Base-by-base conservation (phyloP, 2,888 invertebrate genomes). In the Chloromyia formosa region DNA sequence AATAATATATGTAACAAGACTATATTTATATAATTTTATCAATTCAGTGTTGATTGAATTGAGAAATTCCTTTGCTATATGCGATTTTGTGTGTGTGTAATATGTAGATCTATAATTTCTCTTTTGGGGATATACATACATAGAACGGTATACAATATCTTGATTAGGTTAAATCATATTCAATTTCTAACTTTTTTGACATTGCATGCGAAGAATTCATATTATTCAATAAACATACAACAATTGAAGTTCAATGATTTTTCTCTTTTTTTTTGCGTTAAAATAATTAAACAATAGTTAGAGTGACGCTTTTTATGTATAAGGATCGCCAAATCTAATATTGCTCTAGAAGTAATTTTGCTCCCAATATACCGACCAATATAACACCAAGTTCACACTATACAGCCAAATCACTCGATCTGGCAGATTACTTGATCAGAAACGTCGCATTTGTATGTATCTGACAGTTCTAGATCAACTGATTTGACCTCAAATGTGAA, bases 11-110 rank as follows among this genome's bases (percentile, higher is more conserved):
- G 56, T 23, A 71, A 58, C 71, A 40, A 71, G 58, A 71, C 20
- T 54, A 54, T 69, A 10, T 54, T 53, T 53, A 54, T 53, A n/a
- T 64, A 27, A n/a, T 23, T 68, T 68, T 53, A 10, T 69, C 54
- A 71, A 71, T 71, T 58, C 58, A 53, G 54, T 16, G 60, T 23
- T n/a, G 56, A n/a, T 9, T 71, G 66, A 71, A 56, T 58, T 71
- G 71, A 40, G 71, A 56, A 71, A 71, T 71, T 71, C 71, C 71
- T 71, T 71, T 71, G 71, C 71, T 71, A 71, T 71, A 40, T 49
- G 7, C 45, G 10, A n/a, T 49, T 40, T 27, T 62, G 16, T 49
- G n/a, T 40, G 18, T 66, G 20, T 18, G 27, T 45, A 49, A 49
- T 66, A n/a, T n/a, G n/a, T n/a, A n/a, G 4, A 62, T 40, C 14